Conservation (phyloP, 2,797 vertebrate genomes). For the Propithecus deckenii region DNA sequence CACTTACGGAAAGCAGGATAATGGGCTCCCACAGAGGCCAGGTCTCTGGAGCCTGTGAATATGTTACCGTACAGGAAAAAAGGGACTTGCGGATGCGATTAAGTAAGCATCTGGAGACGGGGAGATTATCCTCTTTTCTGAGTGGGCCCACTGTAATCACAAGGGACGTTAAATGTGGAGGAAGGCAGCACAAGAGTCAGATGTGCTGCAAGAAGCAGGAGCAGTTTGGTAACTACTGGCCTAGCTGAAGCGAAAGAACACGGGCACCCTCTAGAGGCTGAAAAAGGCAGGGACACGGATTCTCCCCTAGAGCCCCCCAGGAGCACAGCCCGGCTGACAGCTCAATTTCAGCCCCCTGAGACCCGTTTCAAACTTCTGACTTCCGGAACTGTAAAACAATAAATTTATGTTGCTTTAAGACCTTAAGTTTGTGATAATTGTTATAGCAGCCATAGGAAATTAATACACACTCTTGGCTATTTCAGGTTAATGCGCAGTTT, state of each 20-base stretch:
- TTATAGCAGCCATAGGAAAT: background rate
- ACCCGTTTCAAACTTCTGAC: background rate
- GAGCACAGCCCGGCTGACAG: background rate
- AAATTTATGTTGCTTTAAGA: background rate
- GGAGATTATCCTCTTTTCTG: background rate
- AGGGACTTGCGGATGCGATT: background rate
- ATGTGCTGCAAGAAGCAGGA: background rate
- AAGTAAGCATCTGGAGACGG: background rate
- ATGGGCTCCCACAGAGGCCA: background rate
- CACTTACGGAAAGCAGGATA: background rate
- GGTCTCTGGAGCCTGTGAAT: background rate
- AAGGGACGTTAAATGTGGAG: background rate
- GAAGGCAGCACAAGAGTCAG: background rate
- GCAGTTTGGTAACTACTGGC: fast-evolving
- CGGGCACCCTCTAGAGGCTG: background rate
- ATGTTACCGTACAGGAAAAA: background rate
- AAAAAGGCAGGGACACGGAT: background rate
- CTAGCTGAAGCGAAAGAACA: background rate
- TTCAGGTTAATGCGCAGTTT: background rate
- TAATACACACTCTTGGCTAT: background rate
- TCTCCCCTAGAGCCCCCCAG: background rate
- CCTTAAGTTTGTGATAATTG: background rate
- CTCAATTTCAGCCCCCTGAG: background rate
- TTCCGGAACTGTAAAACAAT: background rate
- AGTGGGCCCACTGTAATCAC: background rate